Percentiles rank a stretch among this genome's conserved stretches.
Evolutionary conservation across 2,113 vertebrate genomes (phyloP).

Genomic region (Scortum barcoo): DNA sequence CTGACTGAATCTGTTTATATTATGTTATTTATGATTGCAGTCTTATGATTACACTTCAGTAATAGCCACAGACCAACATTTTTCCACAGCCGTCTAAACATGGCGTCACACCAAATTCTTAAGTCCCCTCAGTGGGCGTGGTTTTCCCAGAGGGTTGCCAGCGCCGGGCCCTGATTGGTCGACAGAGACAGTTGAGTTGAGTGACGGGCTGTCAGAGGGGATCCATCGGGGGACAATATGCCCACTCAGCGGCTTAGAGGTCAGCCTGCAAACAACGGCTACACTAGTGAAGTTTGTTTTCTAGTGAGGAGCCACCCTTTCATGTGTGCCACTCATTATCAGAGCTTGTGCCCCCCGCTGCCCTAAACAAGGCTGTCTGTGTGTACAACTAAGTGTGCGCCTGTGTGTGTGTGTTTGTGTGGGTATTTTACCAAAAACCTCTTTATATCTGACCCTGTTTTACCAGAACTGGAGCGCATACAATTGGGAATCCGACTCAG

Average conservation of each 20-base stretch:
- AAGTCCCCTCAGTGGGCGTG: constrained; percentile 19
- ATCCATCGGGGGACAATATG: constrained; percentile 70
- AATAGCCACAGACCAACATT: constrained; percentile 32
- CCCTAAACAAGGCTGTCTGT: constrained; percentile 68
- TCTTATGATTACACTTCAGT: constrained; percentile 26
- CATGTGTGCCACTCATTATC: constrained; percentile 80
- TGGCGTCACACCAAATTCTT: constrained; percentile 41
- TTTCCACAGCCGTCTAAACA: constrained; percentile 53
- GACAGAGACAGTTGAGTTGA: constrained; percentile 52
- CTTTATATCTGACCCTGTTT: constrained; percentile 65
- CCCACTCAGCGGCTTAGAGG: constrained; percentile 72
- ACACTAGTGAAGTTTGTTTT: constrained; percentile 73
- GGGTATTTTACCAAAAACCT: constrained; percentile 47
- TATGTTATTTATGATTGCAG: constrained; percentile 28
- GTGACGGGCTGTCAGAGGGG: constrained; percentile 69
- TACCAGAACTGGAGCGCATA: constrained; percentile 67
- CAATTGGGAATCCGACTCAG: constrained; percentile 70
- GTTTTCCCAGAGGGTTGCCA: constrained; percentile 35
- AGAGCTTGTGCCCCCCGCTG: constrained; percentile 68
- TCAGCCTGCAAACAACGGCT: constrained; percentile 78
- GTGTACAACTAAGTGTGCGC: constrained; percentile 41
- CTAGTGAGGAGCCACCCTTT: constrained; percentile 71
- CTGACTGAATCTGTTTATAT: constrained; percentile 46
- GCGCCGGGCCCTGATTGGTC: constrained; percentile 52
- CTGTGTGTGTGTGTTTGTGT: constrained; percentile 44